Evolutionary conservation across 2,113 vertebrate species (phyloP).

Genomic region (Mus spicilegus): DNA sequence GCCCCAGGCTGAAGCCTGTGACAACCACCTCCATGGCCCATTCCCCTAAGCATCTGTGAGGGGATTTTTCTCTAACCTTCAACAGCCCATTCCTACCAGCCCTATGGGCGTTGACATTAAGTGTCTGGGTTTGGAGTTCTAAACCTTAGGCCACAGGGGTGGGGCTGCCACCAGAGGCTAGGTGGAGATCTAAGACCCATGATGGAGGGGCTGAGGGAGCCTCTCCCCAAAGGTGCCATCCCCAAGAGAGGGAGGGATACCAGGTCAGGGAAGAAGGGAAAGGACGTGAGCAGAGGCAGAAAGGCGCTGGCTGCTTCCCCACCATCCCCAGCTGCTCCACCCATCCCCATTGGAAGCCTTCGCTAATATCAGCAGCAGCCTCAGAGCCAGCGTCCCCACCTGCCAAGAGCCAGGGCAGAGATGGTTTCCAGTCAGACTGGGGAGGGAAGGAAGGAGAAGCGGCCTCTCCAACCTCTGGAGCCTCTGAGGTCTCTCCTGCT

Average conservation of each 20-base stretch:
- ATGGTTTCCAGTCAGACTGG: slow-evolving; percentile 62
- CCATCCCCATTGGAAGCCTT: neutral
- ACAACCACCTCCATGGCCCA: no score
- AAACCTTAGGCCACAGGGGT: slow-evolving; percentile 33
- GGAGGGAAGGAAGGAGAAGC: neutral
- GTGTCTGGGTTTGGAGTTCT: slow-evolving; percentile 69
- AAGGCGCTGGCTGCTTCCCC: neutral
- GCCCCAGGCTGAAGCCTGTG: neutral
- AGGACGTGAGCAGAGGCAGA: neutral
- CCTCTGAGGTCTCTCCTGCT: neutral
- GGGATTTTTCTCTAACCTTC: neutral
- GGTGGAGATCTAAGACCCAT: neutral
- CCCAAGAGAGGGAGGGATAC: neutral
- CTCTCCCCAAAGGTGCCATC: neutral
- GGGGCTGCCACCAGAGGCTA: neutral
- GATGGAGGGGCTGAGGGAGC: neutral
- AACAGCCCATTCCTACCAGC: neutral
- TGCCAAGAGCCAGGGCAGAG: slow-evolving; percentile 65
- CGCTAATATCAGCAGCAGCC: slow-evolving; percentile 53
- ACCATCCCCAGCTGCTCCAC: neutral
- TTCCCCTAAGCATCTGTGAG: neutral
- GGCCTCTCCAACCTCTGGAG: neutral
- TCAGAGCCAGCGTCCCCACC: neutral
- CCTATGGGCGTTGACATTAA: neutral
- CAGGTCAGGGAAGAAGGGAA: neutral